These are phyloP conservation scores for Drosophila fuyamai DNA, from an alignment of 1,140 invertebrate genomes.

Conservation along the genomic window DNA sequence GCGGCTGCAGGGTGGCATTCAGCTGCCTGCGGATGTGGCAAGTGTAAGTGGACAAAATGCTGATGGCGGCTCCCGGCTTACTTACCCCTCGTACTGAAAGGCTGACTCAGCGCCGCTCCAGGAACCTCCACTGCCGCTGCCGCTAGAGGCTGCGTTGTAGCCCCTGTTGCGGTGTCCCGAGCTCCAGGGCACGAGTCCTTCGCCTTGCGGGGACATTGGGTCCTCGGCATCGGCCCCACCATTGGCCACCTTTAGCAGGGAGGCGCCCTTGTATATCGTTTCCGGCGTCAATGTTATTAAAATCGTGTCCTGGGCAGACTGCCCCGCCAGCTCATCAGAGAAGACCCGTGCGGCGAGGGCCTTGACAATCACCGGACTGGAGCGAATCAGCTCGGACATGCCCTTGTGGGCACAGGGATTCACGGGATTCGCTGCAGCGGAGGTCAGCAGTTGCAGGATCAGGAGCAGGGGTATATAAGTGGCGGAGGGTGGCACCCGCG, in stretches of 20 bases:
- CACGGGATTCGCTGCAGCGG: constrained; percentile 24
- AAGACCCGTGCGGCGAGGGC: constrained; percentile 78
- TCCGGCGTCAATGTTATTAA: constrained; percentile 84
- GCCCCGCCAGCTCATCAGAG: constrained; percentile 44
- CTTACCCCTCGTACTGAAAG: constrained; percentile 81
- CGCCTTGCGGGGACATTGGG: constrained; percentile 15
- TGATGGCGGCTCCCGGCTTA: constrained; percentile 9
- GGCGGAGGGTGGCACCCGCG: constrained; percentile 8
- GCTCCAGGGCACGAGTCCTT: constrained; percentile 19
- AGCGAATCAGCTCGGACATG: constrained; percentile 78
- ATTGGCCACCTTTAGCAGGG: constrained; percentile 73
- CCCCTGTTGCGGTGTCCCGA: constrained; percentile 12
- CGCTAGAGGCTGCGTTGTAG: constrained; percentile 13
- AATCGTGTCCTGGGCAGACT: constrained; percentile 46
- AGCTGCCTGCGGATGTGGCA: constrained; percentile 58
- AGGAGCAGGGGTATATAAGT: constrained; percentile 21
- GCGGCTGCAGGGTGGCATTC: constrained; percentile 79
- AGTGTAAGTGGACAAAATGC: neutral
- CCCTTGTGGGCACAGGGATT: constrained; percentile 78
- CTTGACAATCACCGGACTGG: constrained; percentile 81
- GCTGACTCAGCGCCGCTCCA: constrained; percentile 64
- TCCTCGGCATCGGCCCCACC: constrained; percentile 24
- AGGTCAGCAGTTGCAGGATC: constrained; percentile 30
- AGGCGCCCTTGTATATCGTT: constrained; percentile 84
- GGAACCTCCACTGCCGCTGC: constrained; percentile 13